Evolutionary conservation across 2,888 invertebrate genomes (phyloP), one percentile per base, ranked within the genome.

Genomic region (Campaea margaritaria): DNA sequence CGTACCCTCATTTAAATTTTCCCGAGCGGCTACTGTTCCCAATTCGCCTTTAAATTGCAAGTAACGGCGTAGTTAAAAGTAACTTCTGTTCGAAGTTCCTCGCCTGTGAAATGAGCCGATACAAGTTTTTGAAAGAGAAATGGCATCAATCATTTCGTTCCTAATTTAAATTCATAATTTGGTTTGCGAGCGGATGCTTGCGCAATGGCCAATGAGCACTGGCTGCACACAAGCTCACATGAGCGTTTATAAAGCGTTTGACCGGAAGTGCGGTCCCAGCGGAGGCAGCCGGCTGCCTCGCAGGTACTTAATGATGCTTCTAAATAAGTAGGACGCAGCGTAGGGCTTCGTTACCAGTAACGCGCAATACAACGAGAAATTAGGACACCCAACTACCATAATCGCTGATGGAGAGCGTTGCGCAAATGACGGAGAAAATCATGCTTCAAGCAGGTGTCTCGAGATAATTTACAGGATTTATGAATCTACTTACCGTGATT

Each of bases 141-240:
- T 62, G 50, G 58, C 62, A 69, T 69, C 70, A 74, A 70, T 73
- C 69, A 73, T 67, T 70, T 73, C 53, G 65, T 66, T 75, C 66
- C 70, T 67, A 69, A 74, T 77, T 77, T 78, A 76, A 68, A 73
- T 73, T 73, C 76, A 75, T 78, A 75, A 75, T 69, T 69, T 65
- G 65, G 73, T 76, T 82, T 79, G 75, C 76, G 74, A 78, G 75
- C 86, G 89, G 89, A 90, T 79, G 85, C 52, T 89, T 87, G 81
- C 80, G 84, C 75, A 86, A 85, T 73, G 69, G 71, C 55, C 62
- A 59, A 55, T 72, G 69, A 64, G 67, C 62, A 79, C 50, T 54
- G 55, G 51, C 55, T 50, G 42, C 55, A 46, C 54, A 54, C 46
- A 46, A 46, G 49, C 47, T 49, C 81, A 82, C 79, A 82, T 75